A percentile compares a stretch with the other conserved stretches of the same genome.
phyloP scores from a whole-genome alignment of 2,888 invertebrate species.

The Epirrhoe tristata region DNA sequence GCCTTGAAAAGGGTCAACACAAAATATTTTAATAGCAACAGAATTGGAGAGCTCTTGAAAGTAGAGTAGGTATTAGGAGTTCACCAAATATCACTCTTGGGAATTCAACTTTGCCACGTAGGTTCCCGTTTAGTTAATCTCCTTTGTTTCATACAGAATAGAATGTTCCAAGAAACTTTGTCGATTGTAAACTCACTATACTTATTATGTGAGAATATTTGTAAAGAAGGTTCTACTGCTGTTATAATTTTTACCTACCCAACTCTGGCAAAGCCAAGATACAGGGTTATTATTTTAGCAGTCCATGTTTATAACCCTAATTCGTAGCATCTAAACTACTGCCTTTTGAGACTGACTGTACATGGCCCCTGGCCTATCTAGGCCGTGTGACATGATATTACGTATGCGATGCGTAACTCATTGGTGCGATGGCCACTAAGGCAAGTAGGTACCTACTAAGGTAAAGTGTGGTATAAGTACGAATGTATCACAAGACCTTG shows the following conservation, averaged over 20 bases:
- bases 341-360: not conserved
- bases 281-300: no score
- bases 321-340: no score
- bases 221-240: not conserved
- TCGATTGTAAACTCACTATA: not conserved
- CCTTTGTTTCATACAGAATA: constrained; percentile 2
- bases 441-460: constrained; percentile 28
- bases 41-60: constrained; percentile 18
- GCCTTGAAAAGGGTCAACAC: constrained; percentile 23
- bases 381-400: constrained; percentile 26
- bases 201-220: not conserved
- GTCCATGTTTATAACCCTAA: no score
- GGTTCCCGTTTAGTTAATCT: constrained; percentile 2
- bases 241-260: not conserved
- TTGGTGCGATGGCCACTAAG: constrained; percentile 38
- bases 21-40: constrained; percentile 24
- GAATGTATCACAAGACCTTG: constrained; percentile 6
- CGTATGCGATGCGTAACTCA: constrained; percentile 41
- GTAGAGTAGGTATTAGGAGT: constrained; percentile 13
- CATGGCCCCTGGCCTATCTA: constrained; percentile 14
- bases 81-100: constrained; percentile 16
- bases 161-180: constrained; percentile 1
- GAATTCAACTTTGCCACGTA: constrained; percentile 14
- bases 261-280: no score
- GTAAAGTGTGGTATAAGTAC: not conserved